Evolutionary conservation across 2,113 vertebrate genomes (phyloP), one percentile per base, ranked within the genome.

Genomic region (Rhynchomys soricoides): DNA sequence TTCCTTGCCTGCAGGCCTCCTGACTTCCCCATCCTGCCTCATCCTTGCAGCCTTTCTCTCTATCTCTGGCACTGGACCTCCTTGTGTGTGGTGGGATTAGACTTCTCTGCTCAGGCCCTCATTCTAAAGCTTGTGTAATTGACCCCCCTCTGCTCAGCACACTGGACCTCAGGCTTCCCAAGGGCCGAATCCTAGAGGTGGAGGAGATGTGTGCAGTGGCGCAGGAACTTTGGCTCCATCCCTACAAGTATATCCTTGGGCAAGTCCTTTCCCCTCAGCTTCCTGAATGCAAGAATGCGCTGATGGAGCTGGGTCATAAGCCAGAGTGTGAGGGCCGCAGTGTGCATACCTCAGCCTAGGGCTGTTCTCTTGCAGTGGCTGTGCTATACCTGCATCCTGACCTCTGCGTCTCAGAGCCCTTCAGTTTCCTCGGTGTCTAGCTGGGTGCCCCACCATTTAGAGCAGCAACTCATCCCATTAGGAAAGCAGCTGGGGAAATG

Each of bases 401-500:
- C 88, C 74, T n/a, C 64, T 22, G 16, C 71, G 0, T 95, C 77
- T 50, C 78, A 34, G 50, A 89, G 43, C 66, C 82, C 13, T 0
- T 6, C 17, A 1, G 24, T 55, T 45, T 13, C 31, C 29, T 31
- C 11, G 40, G 55, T 59, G 93, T 45, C 17, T 0, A 95, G 95
- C 92, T 89, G 75, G 52, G 48, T 95, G 97, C 83, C 95, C 97
- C 93, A 77, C 17, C 92, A 92, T 94, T 97, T 70, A 48, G 21
- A 96, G 66, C 97, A 96, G 83, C 96, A 96, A 64, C 97, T 98
- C 86, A 55, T 10, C 97, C 98, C 96, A 94, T 95, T 96, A 93
- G 97, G 97, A 97, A 98, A 97, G 93, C 97, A 95, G 96, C 97
- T 0, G 59, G 62, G 96, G 87, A 10, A 21, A 24, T 45, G 96